Evolutionary conservation across 2,888 invertebrate genomes (phyloP).

Genomic region (Bugula neritina): DNA sequence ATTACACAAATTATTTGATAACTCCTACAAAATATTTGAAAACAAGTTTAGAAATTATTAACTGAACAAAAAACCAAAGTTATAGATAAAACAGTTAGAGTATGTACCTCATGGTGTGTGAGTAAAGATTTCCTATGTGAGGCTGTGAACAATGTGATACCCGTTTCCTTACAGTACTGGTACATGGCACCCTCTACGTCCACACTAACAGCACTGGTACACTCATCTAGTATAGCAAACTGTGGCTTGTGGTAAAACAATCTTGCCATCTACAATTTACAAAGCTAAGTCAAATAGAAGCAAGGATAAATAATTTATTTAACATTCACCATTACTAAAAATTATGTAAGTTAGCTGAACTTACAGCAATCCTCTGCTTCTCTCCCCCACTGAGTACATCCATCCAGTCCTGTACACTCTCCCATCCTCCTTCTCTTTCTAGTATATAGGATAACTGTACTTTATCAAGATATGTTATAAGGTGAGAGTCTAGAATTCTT

Average conservation of each 20-base stretch:
- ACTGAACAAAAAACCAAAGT: too few species aligned
- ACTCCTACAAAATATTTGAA: too few species aligned
- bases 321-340: too few species aligned
- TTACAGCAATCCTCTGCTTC: constrained; percentile 89
- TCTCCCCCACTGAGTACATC: constrained; percentile 98
- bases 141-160: constrained; percentile 90
- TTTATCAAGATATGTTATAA: constrained; percentile 67
- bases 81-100: too few species aligned
- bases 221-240: constrained; percentile 97
- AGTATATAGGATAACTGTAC: constrained; percentile 80
- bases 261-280: constrained; percentile 72
- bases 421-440: constrained; percentile 78
- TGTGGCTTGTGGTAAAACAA: constrained; percentile 95
- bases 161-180: constrained; percentile 77
- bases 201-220: constrained; percentile 95
- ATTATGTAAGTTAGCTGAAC: constrained; percentile 34
- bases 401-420: constrained; percentile 92
- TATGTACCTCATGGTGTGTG: constrained; percentile 79
- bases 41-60: too few species aligned
- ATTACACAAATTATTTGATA: too few species aligned
- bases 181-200: constrained; percentile 98
- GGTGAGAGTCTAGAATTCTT: constrained; percentile 71
- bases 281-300: not conserved
- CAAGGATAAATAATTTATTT: too few species aligned
- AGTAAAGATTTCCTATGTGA: constrained; percentile 94